phyloP scores from a whole-genome alignment of 2,888 invertebrate genomes.

The Chrysodeixis includens region DNA sequence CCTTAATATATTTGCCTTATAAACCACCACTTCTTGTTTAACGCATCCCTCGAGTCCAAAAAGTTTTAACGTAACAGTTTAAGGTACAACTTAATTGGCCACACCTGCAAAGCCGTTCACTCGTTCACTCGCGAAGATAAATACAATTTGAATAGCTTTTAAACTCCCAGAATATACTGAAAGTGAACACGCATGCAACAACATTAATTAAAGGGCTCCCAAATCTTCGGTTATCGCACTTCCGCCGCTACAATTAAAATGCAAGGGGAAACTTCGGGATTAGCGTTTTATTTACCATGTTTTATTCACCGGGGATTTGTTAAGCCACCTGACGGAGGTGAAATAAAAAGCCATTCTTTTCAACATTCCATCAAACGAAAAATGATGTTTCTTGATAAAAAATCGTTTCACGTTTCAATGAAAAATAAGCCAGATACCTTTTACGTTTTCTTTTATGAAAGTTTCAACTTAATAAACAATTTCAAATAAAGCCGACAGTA shows the following conservation, averaged over 20 bases:
- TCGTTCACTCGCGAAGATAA: conserved; percentile 57
- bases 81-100: conserved; percentile 60
- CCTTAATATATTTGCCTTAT: conserved; percentile 52
- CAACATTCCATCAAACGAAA: conserved; percentile 9
- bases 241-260: conserved; percentile 85
- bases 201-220: conserved; percentile 87
- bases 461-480: neutral
- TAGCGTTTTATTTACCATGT: conserved; percentile 71
- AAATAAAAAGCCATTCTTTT: conserved; percentile 28
- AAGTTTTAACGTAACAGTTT: conserved; percentile 50
- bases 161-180: conserved; percentile 75
- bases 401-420: neutral
- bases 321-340: conserved; percentile 34
- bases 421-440: conserved; percentile 5
- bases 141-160: conserved; percentile 66
- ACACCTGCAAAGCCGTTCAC: conserved; percentile 55
- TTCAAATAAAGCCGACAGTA: neutral
- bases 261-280: conserved; percentile 81
- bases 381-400: conserved; percentile 4
- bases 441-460: neutral
- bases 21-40: conserved; percentile 51
- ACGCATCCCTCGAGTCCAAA: conserved; percentile 49
- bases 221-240: conserved; percentile 86
- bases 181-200: conserved; percentile 82
- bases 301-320: conserved; percentile 63